These are phyloP conservation scores for Melangyna quadrimaculata DNA, from an alignment of 2,888 invertebrate species.

Conservation along the genomic window DNA sequence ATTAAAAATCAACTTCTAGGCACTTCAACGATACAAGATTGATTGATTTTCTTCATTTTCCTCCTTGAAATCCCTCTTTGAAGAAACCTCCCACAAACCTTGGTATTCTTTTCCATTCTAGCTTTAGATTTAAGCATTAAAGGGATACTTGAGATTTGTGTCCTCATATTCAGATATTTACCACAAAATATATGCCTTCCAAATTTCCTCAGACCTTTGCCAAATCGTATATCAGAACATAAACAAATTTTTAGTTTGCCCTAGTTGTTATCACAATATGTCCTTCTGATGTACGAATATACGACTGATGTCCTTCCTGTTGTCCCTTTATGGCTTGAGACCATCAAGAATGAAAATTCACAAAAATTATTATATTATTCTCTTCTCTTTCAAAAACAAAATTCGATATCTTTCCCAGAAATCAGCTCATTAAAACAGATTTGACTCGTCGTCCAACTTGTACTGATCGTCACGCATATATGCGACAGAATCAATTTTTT, in stretches of 20 bases:
- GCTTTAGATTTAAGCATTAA: no score
- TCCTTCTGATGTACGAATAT: background rate
- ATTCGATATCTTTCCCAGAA: constrained; percentile 73
- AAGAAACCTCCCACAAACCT: no score
- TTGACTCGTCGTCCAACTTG: constrained; percentile 72
- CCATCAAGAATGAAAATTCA: constrained; percentile 12
- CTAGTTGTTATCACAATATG: background rate
- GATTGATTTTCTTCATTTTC: no score
- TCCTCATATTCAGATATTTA: no score
- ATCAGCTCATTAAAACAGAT: constrained; percentile 75
- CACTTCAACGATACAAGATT: no score
- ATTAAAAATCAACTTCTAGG: no score
- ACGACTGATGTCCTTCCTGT: background rate
- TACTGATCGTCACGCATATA: constrained; percentile 71
- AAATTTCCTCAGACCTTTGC: background rate
- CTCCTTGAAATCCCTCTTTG: no score
- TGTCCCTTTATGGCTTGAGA: background rate
- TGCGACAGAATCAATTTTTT: constrained; percentile 59
- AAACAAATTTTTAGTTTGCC: background rate
- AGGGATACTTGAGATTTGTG: no score
- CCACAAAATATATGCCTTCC: background rate
- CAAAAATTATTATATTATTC: constrained; percentile 65
- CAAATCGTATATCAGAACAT: background rate
- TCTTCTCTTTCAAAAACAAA: constrained; percentile 56
- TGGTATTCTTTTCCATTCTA: no score